phyloP scores from a whole-genome alignment of 2,888 invertebrate genomes.

The Leptinotarsa peninsularis region DNA sequence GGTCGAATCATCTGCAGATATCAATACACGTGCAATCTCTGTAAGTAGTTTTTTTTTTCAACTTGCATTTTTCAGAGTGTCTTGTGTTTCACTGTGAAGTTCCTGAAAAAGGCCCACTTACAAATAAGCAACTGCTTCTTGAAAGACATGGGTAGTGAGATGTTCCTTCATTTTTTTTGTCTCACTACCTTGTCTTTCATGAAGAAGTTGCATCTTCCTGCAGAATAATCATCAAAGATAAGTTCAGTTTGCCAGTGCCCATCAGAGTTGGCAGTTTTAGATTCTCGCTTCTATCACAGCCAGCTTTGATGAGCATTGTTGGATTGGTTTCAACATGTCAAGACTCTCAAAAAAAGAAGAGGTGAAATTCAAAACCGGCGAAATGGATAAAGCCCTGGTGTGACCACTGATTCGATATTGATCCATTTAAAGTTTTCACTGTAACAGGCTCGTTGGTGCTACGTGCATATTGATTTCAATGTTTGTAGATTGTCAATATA shows the following conservation, averaged over 20 bases:
- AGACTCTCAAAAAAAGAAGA: background rate
- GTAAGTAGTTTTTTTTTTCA: conserved; percentile 65
- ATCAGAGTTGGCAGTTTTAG: conserved; percentile 79
- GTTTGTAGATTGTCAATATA: too few relatives aligned
- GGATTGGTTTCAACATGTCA: conserved; percentile 57
- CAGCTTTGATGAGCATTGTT: conserved; percentile 94
- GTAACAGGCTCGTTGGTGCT: too few relatives aligned
- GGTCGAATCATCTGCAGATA: conserved; percentile 55
- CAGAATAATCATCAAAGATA: conserved; percentile 14
- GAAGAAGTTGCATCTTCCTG: conserved; percentile 67
- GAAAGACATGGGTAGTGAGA: conserved; percentile 99
- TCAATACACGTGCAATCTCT: conserved; percentile 69
- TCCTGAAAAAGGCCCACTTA: background rate
- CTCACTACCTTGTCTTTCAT: conserved; percentile 99
- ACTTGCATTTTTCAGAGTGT: too few relatives aligned
- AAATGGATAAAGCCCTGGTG: too few relatives aligned
- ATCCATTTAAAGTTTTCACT: too few relatives aligned
- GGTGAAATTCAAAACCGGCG: too few relatives aligned
- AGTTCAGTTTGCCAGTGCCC: conserved; percentile 59
- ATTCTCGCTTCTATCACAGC: conserved; percentile 85
- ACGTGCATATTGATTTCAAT: too few relatives aligned
- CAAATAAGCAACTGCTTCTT: conserved; percentile 71
- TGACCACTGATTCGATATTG: too few relatives aligned
- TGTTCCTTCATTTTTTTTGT: conserved; percentile 75
- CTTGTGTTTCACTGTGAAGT: background rate